Base-by-base conservation (phyloP, 2,113 vertebrate genomes). In the Okapia johnstoni region DNA sequence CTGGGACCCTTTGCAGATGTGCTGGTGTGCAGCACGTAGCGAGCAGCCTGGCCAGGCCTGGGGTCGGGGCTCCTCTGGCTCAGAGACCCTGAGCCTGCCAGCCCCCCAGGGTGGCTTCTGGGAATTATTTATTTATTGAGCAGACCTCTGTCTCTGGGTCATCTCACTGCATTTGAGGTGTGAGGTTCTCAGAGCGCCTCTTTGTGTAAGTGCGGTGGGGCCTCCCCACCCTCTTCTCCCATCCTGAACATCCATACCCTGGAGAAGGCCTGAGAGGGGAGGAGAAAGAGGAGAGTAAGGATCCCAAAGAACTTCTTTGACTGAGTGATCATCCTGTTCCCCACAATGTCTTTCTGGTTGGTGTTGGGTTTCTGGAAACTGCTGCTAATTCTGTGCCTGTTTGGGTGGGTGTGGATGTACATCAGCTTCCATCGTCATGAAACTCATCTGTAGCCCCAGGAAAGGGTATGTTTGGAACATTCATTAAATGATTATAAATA, bases 1-100 rank as follows among this genome's bases (percentile, higher is more conserved):
- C 98, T 99, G 86, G 99, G 99, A 79, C 99, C 99, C n/a, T 99
- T 99, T 97, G 99, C 99, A 98, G 99, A 99, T 9, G 99, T 99
- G 97, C 99, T 99, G 8, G 99, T 99, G 95, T 99, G 99, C 97
- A 99, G 98, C 98, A 99, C 99, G 87, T 99, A 99, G 98, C 85
- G 1, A 10, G 52, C 6, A 26, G 21, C 3, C 48, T 0, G 0
- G 77, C 85, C 40, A 26, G 96, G 13, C 76, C 52, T 48, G 0
- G 23, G 96, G 83, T 86, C 30, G 91, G 66, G 30, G 80, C 54
- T 19, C 11, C 73, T 36, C 55, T 19, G 5, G 55, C 54, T 63
- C 19, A 2, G 61, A 2, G 36, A 19, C 85, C 77, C 77, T 15
- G 30, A 33, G 84, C 7, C 52, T 0, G 0, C 54, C 10, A 3